A percentile compares a stretch with the other conserved stretches of the same genome.
Conservation (phyloP, 2,113 vertebrate genomes). For the Lipophrys pholis region DNA sequence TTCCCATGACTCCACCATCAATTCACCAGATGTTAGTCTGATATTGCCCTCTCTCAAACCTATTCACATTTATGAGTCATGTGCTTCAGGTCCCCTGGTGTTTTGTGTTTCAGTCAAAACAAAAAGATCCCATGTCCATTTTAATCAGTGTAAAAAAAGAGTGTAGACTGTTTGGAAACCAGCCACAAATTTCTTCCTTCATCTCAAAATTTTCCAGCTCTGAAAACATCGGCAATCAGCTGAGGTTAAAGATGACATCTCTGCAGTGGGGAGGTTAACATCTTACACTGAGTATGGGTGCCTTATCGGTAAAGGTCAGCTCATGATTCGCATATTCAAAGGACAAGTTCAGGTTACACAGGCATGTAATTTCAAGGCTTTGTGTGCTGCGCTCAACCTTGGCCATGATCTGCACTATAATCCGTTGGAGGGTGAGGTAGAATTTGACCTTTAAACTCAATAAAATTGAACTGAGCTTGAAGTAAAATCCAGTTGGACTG, state of each 20-base stretch:
- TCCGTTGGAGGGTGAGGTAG: constrained; percentile 39
- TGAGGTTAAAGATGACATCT: constrained; percentile 39
- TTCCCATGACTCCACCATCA: constrained; percentile 23
- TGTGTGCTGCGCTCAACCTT: constrained; percentile 34
- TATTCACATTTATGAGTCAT: constrained; percentile 53
- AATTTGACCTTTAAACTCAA: constrained; percentile 32
- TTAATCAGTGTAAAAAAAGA: constrained; percentile 58
- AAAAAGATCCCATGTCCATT: constrained; percentile 65
- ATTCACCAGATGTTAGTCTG: constrained; percentile 46
- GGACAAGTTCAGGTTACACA: constrained; percentile 36
- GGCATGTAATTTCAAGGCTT: constrained; percentile 43
- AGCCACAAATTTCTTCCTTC: constrained; percentile 30
- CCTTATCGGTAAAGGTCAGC: constrained; percentile 53
- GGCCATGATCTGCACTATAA: constrained; percentile 33
- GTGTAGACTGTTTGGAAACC: constrained; percentile 34
- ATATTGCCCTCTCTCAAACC: constrained; percentile 31
- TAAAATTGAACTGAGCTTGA: constrained; percentile 25
- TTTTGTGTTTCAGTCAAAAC: constrained; percentile 64
- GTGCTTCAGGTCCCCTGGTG: constrained; percentile 31
- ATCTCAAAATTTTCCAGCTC: constrained; percentile 19
- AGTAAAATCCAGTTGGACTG: constrained; percentile 18
- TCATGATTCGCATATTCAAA: constrained; percentile 49
- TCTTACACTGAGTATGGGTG: constrained; percentile 40
- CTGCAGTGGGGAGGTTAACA: neutral
- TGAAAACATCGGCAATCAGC: constrained; percentile 47